Percentiles rank a stretch among this genome's conserved stretches.
phyloP scores from a whole-genome alignment of 2,113 vertebrate genomes.

The Dolichallabes microphthalmus region DNA sequence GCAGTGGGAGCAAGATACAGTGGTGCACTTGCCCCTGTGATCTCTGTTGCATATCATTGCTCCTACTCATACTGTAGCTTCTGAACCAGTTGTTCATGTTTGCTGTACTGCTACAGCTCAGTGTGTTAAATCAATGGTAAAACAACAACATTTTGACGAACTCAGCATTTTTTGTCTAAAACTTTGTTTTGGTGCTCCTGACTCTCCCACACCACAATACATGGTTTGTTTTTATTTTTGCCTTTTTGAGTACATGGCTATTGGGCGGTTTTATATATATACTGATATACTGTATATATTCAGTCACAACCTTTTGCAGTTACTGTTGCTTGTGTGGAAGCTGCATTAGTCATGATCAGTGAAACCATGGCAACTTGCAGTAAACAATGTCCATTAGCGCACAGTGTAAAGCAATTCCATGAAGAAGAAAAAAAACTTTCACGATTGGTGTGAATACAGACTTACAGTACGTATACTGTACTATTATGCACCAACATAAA shows the following conservation, averaged over 20 bases:
- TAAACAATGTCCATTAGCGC: neutral
- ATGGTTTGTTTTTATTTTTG: neutral
- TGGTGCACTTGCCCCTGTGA: neutral
- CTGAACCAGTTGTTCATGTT: neutral
- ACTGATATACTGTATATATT: neutral
- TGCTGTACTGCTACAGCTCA: neutral
- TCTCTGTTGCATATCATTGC: neutral
- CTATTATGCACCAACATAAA: neutral
- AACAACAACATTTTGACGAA: neutral
- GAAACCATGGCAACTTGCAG: slow-evolving; percentile 1
- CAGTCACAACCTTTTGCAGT: neutral
- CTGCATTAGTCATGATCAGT: neutral
- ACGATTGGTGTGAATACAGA: neutral
- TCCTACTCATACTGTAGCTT: neutral
- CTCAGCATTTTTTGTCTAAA: too few relatives aligned
- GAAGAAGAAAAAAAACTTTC: too few relatives aligned
- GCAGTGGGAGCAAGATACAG: neutral
- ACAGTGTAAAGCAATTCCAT: neutral
- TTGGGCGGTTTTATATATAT: too few relatives aligned
- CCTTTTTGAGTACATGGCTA: neutral
- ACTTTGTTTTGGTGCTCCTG: neutral
- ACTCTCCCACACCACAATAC: neutral
- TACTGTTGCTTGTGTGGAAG: neutral
- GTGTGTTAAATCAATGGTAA: neutral
- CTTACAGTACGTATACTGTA: too few relatives aligned